Evolutionary conservation across 2,797 vertebrate species (phyloP), one percentile per base, ranked within the genome.

Genomic region (Phyllotis vaccarum): DNA sequence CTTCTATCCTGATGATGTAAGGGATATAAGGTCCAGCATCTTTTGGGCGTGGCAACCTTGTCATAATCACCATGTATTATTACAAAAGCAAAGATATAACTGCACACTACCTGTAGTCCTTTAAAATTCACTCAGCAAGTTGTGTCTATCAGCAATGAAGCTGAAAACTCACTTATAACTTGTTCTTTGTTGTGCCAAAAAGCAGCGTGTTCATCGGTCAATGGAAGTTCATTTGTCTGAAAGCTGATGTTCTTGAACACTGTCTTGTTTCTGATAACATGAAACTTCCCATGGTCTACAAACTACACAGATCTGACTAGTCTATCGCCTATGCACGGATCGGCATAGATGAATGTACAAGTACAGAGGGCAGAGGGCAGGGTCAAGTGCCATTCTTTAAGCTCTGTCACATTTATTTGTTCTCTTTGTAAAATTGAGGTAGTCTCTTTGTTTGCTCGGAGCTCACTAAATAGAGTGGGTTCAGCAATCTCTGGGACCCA

Each of bases 101-200:
- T 34, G 9, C 11, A 86, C 83, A 52, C 12, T 22, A 13, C 11
- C 64, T 0, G n/a, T 1, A 74, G 90, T 40, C 6, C 8, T 92
- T 88, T 58, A 37, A 94, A 86, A 60, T 74, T 90, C 52, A 66
- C 6, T 49, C 34, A 66, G 40, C 27, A 82, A 81, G 34, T 6
- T 93, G 21, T 82, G 24, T 78, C 56, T 83, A 62, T 83, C n/a
- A 91, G 14, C 62, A 96, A 96, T 56, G 56, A 93, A 60, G 13
- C 1, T 75, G 34, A 95, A 94, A 95, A 92, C 72, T 22, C 60
- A 89, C 22, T 74, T 60, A 60, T 21, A 22, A 24, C 58, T 24
- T 52, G 21, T 90, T 82, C 56, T 52, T 29, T 79, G 49, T 58
- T 80, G 89, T 14, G 11, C 85, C 34, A 95, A 40, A 34, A 96